Evolutionary conservation across 2,888 invertebrate species (phyloP).

Genomic region (Parelbella ahira): DNA sequence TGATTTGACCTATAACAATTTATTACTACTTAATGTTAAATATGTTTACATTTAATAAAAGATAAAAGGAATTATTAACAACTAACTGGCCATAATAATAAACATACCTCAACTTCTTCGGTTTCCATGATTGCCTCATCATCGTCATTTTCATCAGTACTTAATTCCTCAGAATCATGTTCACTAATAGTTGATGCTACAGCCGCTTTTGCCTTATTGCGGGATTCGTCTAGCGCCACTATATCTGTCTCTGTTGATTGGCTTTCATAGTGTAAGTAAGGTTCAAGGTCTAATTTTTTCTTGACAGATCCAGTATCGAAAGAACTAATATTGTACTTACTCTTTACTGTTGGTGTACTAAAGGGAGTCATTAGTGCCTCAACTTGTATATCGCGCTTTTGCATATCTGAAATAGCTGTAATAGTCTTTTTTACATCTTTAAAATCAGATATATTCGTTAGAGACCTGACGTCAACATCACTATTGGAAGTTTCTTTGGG

Average conservation of each 20-base stretch:
- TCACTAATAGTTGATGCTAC: constrained; percentile 20
- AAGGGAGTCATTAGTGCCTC: constrained; percentile 26
- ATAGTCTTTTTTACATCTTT: constrained; percentile 5
- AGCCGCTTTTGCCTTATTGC: constrained; percentile 1
- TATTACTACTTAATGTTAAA: no score
- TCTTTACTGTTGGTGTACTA: constrained; percentile 15
- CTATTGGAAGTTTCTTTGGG: constrained; percentile 44
- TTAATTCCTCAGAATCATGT: constrained; percentile 9
- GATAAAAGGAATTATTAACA: no score
- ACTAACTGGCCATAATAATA: no score
- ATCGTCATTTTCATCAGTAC: constrained; percentile 18
- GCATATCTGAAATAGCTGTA: constrained; percentile 5
- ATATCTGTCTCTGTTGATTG: constrained; percentile 2
- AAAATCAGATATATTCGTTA: constrained; percentile 23
- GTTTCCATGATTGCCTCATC: not conserved
- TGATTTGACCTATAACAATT: constrained; percentile 37
- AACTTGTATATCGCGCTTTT: constrained; percentile 26
- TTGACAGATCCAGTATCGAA: not conserved
- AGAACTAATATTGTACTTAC: constrained; percentile 14
- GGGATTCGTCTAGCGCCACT: not conserved
- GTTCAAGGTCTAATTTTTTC: not conserved
- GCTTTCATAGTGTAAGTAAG: constrained; percentile 3
- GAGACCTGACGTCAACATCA: constrained; percentile 36
- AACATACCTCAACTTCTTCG: constrained; percentile 31
- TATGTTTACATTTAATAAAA: no score